A percentile compares a stretch with the other conserved stretches of the same genome.
Evolutionary conservation across 2,888 invertebrate genomes (phyloP).

Genomic region (Entomobrya multifasciata): DNA sequence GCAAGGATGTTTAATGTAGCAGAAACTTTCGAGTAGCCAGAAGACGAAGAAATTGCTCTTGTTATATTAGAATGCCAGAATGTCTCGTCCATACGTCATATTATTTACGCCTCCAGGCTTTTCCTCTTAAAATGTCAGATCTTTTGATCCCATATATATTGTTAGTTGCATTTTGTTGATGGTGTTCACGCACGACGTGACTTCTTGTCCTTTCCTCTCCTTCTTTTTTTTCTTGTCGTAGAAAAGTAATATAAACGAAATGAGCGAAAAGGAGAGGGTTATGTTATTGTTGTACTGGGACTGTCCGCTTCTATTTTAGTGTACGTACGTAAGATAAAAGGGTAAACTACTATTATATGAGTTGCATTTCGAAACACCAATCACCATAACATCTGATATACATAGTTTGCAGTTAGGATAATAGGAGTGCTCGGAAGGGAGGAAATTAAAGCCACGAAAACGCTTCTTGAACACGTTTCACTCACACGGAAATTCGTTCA

Average conservation of each 20-base stretch:
- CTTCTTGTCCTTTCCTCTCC: slow-evolving; percentile 67
- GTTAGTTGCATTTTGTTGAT: slow-evolving; percentile 68
- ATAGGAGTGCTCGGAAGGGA: slow-evolving; percentile 57
- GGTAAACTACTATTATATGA: too few species aligned
- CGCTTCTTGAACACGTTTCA: slow-evolving; percentile 76
- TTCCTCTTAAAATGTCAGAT: slow-evolving; percentile 58
- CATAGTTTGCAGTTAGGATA: slow-evolving; percentile 57
- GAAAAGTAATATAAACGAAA: slow-evolving; percentile 2
- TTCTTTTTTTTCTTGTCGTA: background rate
- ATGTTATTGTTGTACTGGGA: too few species aligned
- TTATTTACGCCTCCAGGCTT: slow-evolving; percentile 66
- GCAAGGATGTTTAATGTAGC: slow-evolving; percentile 6
- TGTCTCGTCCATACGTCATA: slow-evolving; percentile 54
- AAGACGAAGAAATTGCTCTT: slow-evolving; percentile 48
- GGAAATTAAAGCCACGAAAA: slow-evolving; percentile 77
- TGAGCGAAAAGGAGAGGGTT: too few species aligned
- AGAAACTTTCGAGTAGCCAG: slow-evolving; percentile 25
- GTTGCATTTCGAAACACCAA: slow-evolving; percentile 17
- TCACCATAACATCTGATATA: slow-evolving; percentile 35
- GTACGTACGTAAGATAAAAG: too few species aligned
- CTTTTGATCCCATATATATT: slow-evolving; percentile 61
- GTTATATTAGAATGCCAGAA: slow-evolving; percentile 29
- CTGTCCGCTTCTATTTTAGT: too few species aligned
- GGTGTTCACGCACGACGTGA: slow-evolving; percentile 57
- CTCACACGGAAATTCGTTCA: slow-evolving; percentile 69